Evolutionary conservation across 92 coral and sea anemone genomes (phyloP), one percentile per base, ranked within the genome.

Genomic region (Parazoanthus atlanticus): DNA sequence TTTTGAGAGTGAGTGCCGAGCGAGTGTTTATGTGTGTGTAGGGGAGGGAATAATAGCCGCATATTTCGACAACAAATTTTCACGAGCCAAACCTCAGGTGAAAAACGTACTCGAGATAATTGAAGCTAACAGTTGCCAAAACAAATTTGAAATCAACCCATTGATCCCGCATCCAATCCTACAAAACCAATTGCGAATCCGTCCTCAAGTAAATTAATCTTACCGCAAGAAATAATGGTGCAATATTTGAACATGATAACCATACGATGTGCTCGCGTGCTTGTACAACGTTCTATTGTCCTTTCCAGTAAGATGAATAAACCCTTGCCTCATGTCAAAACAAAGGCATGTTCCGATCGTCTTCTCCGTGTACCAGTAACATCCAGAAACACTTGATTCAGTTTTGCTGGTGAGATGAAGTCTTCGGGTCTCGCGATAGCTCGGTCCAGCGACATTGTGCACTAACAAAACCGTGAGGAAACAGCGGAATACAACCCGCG

Each of bases 191-290:
- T 31, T 3, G 36, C 9, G 21, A 29, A 5, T 75, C 79, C 28
- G 25, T 32, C 79, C 43, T 33, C 34, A 33, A 32, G 38, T 8
- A 0, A 32, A 3, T n/a, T 67, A 7, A 78, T 47, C 82, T 78
- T 25, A 78, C 82, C 82, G 36, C 33, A 78, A 47, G n/a, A 78
- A 47, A n/a, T 47, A 5, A n/a, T 43, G 82, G 13, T 78, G 66
- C 61, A 78, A 4, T 78, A 78, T 49, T 16, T 49, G 61, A 19
- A 41, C 21, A 1, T 28, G 23, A 12, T 78, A 78, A 46, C 66
- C 82, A 8, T 5, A 13, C 9, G 82, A 66, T 17, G 64, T n/a
- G 36, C 65, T 30, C 8, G 28, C 33, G 36, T 78, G 82, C 61
- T 47, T 78, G 61, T 78, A 78, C 4, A 78, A 28, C 11, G 82